Evolutionary conservation across 2,797 vertebrate genomes (phyloP).

Genomic region (Sarcoramphus papa): DNA sequence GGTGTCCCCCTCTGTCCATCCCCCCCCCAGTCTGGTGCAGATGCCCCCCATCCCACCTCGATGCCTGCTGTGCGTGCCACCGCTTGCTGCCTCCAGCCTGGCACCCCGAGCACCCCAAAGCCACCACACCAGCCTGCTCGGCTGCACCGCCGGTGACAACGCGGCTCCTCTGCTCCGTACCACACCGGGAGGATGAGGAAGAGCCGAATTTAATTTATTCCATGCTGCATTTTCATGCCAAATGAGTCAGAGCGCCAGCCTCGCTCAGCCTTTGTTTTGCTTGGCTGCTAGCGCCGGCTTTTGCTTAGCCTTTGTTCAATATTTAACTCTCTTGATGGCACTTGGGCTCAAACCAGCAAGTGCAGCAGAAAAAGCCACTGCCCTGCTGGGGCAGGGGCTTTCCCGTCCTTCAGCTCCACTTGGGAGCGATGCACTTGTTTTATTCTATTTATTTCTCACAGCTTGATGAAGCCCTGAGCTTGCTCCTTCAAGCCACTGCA

Average conservation of each 20-base stretch:
- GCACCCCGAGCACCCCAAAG: background rate
- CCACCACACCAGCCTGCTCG: fast-evolving
- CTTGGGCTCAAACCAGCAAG: slow-evolving; percentile 10
- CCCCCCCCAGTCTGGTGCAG: no score
- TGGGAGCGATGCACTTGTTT: background rate
- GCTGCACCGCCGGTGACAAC: fast-evolving
- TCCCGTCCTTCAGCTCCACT: background rate
- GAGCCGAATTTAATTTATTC: background rate
- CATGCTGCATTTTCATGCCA: slow-evolving; percentile 10
- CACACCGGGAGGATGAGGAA: background rate
- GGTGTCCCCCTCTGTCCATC: no score
- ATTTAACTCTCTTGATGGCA: slow-evolving; percentile 14
- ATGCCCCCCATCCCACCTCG: fast-evolving
- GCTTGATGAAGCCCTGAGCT: background rate
- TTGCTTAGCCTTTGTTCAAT: slow-evolving; percentile 25
- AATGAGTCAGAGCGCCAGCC: slow-evolving; percentile 30
- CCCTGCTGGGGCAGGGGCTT: background rate
- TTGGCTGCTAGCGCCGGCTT: slow-evolving; percentile 1
- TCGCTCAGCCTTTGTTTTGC: slow-evolving; percentile 19
- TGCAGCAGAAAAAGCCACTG: background rate
- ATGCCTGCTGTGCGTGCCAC: background rate
- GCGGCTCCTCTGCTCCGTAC: fast-evolving
- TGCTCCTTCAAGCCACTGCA: background rate
- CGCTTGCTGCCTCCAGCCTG: background rate
- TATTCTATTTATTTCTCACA: background rate